Evolutionary conservation across 2,888 invertebrate species (phyloP).

Genomic region (Eilema griseolum): DNA sequence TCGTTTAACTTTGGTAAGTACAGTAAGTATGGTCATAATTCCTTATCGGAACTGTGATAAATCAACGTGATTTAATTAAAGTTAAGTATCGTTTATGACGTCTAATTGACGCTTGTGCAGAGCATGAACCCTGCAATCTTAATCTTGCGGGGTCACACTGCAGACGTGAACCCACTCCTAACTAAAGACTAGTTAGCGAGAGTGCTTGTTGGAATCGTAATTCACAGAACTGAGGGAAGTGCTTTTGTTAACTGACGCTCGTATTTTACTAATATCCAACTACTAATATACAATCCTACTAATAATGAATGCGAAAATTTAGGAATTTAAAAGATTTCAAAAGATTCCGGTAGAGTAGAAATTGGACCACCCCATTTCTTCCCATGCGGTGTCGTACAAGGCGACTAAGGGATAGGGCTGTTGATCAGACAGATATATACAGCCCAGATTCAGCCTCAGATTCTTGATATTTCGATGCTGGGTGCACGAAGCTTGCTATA

Average conservation of each 20-base stretch:
- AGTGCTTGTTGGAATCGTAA: slow-evolving; percentile 3
- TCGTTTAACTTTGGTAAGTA: background rate
- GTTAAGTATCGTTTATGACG: background rate
- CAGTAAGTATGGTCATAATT: background rate
- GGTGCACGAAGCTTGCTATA: too few species aligned
- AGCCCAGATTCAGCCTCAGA: too few species aligned
- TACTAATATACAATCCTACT: background rate
- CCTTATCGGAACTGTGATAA: slow-evolving; percentile 8
- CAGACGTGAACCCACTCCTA: background rate
- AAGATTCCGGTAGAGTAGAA: too few species aligned
- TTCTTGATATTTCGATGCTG: too few species aligned
- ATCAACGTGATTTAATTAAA: background rate
- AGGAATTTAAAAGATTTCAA: too few species aligned
- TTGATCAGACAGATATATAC: too few species aligned
- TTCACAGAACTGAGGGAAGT: background rate
- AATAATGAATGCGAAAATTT: background rate
- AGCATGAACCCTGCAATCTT: background rate
- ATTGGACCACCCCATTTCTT: too few species aligned
- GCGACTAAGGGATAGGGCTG: too few species aligned
- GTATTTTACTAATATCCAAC: background rate
- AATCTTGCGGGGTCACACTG: background rate
- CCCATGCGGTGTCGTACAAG: too few species aligned
- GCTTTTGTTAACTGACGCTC: background rate
- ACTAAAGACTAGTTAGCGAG: background rate
- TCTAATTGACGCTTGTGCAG: background rate